Evolutionary conservation across 2,888 invertebrate genomes (phyloP).

Genomic region (Machimus rusticus): DNA sequence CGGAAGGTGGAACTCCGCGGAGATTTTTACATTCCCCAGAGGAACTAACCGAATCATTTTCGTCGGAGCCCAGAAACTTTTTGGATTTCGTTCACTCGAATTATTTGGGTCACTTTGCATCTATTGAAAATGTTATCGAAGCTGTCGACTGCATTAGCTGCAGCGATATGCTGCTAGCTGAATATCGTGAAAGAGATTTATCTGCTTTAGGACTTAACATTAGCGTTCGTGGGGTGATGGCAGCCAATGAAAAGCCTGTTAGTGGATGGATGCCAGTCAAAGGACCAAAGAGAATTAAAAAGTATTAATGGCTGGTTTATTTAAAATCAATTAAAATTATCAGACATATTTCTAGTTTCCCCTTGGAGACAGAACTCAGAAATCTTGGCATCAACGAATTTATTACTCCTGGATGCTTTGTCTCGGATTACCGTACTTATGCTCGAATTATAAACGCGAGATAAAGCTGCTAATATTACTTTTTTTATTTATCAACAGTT

Average conservation of each 20-base stretch:
- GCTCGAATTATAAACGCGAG: slow-evolving; percentile 38
- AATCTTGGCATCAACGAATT: neutral
- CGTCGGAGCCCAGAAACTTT: slow-evolving; percentile 72
- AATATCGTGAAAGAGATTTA: slow-evolving; percentile 65
- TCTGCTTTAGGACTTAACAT: slow-evolving; percentile 68
- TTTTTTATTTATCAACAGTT: neutral
- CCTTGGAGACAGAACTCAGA: slow-evolving; percentile 16
- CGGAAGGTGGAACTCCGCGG: slow-evolving; percentile 55
- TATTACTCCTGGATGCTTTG: slow-evolving; percentile 26
- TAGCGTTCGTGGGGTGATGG: slow-evolving; percentile 75
- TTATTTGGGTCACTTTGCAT: slow-evolving; percentile 75
- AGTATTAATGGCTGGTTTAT: neutral
- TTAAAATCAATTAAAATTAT: neutral
- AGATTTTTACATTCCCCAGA: slow-evolving; percentile 71
- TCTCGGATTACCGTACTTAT: slow-evolving; percentile 45
- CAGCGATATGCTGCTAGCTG: slow-evolving; percentile 73
- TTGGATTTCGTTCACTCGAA: slow-evolving; percentile 77
- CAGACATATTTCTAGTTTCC: neutral
- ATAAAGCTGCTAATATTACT: neutral
- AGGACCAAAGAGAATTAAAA: slow-evolving; percentile 56
- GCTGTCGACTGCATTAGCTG: slow-evolving; percentile 75
- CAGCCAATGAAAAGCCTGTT: slow-evolving; percentile 72
- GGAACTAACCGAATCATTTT: slow-evolving; percentile 72
- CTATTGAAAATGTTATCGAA: slow-evolving; percentile 68
- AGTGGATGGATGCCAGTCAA: slow-evolving; percentile 79